Percentiles rank a stretch among this genome's conserved stretches.
These are phyloP conservation scores for Pseudomugil tenellus DNA, from an alignment of 2,797 vertebrate genomes.

Conservation along the genomic window DNA sequence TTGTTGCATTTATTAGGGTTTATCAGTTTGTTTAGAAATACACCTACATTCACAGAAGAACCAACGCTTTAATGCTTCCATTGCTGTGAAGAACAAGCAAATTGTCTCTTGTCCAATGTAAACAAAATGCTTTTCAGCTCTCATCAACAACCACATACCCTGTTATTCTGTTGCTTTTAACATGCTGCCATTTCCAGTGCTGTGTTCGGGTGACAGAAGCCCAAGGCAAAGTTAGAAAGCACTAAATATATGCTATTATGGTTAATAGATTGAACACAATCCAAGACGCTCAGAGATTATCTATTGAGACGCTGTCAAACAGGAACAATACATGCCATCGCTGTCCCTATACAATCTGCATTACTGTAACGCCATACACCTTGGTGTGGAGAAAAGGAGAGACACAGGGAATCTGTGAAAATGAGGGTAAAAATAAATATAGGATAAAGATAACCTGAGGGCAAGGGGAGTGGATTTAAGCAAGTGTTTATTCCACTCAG, in stretches of 20 bases:
- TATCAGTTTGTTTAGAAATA: slow-evolving; percentile 48
- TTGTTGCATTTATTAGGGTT: slow-evolving; percentile 51
- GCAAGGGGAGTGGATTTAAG: slow-evolving; percentile 69
- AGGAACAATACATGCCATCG: slow-evolving; percentile 74
- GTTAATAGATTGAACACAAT: slow-evolving; percentile 81
- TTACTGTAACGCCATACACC: slow-evolving; percentile 72
- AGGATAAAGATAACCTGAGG: slow-evolving; percentile 75
- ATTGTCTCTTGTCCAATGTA: slow-evolving; percentile 68
- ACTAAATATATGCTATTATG: slow-evolving; percentile 81
- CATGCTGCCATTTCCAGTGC: slow-evolving; percentile 74
- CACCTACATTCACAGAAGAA: slow-evolving; percentile 35
- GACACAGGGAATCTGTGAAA: slow-evolving; percentile 55
- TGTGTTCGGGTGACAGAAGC: slow-evolving; percentile 77
- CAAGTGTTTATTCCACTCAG: slow-evolving; percentile 61
- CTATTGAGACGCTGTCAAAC: slow-evolving; percentile 79
- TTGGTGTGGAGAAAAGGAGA: slow-evolving; percentile 54
- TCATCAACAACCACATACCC: slow-evolving; percentile 63
- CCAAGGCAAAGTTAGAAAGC: slow-evolving; percentile 82
- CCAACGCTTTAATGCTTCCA: slow-evolving; percentile 46
- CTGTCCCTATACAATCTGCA: slow-evolving; percentile 60
- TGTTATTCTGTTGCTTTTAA: slow-evolving; percentile 66
- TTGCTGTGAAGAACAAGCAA: slow-evolving; percentile 58
- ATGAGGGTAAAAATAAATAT: slow-evolving; percentile 75
- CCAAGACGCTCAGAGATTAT: slow-evolving; percentile 81
- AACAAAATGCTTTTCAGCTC: slow-evolving; percentile 78